A percentile compares a stretch with the other conserved stretches of the same genome.
These are phyloP conservation scores for Radopholus similis DNA, from an alignment of 1,140 invertebrate species.

Conservation along the genomic window DNA sequence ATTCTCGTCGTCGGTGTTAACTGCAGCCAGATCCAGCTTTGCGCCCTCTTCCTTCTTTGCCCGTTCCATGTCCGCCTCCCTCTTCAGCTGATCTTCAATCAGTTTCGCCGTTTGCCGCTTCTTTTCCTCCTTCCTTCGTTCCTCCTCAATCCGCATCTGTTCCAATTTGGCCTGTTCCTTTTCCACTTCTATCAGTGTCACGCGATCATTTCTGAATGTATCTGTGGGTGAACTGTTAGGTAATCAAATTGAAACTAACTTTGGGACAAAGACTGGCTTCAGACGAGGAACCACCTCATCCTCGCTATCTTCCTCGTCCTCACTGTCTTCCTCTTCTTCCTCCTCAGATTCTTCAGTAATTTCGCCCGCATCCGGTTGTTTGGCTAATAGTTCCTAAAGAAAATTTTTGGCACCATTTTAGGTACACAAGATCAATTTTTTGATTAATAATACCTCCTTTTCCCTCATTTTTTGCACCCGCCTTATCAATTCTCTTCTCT, in stretches of 20 bases:
- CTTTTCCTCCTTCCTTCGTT: conserved; percentile 76
- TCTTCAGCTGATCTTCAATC: conserved; percentile 77
- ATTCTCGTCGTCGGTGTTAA: conserved; percentile 95
- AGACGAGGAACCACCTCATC: conserved; percentile 79
- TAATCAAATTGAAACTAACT: conserved; percentile 62
- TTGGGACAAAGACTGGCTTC: conserved; percentile 93
- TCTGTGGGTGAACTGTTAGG: not conserved
- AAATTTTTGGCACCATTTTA: not conserved
- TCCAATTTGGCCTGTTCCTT: conserved; percentile 79
- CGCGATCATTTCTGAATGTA: conserved; percentile 74
- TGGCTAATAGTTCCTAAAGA: conserved; percentile 62
- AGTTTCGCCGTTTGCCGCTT: conserved; percentile 71
- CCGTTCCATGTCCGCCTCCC: conserved; percentile 65
- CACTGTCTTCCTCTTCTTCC: conserved; percentile 67
- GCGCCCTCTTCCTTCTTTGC: conserved; percentile 60
- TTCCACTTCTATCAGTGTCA: conserved; percentile 90
- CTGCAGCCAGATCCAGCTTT: conserved; percentile 70
- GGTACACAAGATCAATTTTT: not conserved
- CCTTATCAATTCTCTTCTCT: conserved; percentile 70
- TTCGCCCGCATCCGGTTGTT: conserved; percentile 70
- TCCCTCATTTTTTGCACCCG: conserved; percentile 69
- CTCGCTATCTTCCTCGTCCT: conserved; percentile 73
- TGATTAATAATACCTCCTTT: conserved; percentile 65
- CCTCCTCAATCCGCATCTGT: conserved; percentile 74
- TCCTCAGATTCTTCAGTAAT: conserved; percentile 69